These are phyloP conservation scores for Amphipyra berbera DNA, from an alignment of 2,888 invertebrate genomes.

Conservation along the genomic window DNA sequence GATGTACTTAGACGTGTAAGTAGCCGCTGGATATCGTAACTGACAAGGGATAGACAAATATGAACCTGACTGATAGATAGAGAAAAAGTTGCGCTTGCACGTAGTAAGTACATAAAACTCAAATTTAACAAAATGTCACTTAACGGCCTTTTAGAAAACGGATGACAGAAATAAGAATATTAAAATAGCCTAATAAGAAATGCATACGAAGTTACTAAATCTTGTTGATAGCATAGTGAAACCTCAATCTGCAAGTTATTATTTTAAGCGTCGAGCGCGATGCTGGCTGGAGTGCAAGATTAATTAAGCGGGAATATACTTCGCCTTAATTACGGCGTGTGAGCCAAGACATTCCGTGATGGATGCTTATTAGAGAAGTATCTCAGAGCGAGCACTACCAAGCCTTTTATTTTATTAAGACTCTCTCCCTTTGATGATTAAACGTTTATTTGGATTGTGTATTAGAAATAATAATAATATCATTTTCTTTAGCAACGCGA, in stretches of 20 bases:
- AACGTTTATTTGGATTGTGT: constrained; percentile 16
- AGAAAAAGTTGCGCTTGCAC: too few species aligned
- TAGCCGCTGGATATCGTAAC: too few species aligned
- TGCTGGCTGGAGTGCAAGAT: constrained; percentile 34
- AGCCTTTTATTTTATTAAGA: constrained; percentile 31
- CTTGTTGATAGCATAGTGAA: constrained; percentile 3
- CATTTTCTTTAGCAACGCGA: constrained; percentile 11
- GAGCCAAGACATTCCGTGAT: constrained; percentile 36
- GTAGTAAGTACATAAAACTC: too few species aligned
- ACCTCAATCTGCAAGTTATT: constrained; percentile 26
- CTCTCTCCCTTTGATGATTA: constrained; percentile 10
- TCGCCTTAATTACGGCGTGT: constrained; percentile 26
- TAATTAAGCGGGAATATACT: constrained; percentile 35
- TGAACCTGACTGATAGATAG: too few species aligned
- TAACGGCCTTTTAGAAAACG: too few species aligned
- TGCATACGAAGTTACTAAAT: constrained; percentile 4
- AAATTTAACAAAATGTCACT: too few species aligned
- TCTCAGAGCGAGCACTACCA: constrained; percentile 18
- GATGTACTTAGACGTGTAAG: too few species aligned
- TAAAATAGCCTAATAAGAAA: neutral
- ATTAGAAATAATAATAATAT: constrained; percentile 17
- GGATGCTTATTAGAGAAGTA: constrained; percentile 52
- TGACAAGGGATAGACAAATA: too few species aligned
- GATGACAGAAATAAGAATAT: too few species aligned
- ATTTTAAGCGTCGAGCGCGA: constrained; percentile 20